A percentile compares a stretch with the other conserved stretches of the same genome.
Conservation (phyloP, 53 echinoderm and acorn worm species). For the Apostichopus leukothele region DNA sequence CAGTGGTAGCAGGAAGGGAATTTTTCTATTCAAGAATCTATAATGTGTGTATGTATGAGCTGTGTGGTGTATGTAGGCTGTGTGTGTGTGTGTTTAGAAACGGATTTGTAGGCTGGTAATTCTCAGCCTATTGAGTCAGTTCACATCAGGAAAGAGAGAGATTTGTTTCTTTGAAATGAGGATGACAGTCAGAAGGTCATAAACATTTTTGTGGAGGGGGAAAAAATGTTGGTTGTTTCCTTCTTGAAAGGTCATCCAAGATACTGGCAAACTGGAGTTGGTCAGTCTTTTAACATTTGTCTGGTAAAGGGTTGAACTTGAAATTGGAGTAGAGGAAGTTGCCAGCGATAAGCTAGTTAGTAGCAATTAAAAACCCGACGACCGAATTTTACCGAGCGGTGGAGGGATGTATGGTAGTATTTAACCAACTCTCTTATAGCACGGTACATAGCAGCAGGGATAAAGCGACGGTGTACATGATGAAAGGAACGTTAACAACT, state of each 20-base stretch:
- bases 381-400: no score
- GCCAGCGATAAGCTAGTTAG: no score
- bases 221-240: conserved; percentile 8
- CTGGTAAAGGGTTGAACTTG: no score
- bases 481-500: no score
- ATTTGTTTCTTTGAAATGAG: background rate
- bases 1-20: background rate
- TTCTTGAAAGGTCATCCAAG: background rate
- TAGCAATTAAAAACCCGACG: no score
- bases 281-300: no score
- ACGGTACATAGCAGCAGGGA: no score
- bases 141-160: background rate
- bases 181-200: background rate
- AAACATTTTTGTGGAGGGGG: conserved; percentile 3
- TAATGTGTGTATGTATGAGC: no score
- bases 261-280: background rate
- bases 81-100: background rate
- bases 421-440: no score
- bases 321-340: no score
- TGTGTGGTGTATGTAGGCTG: background rate
- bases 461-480: no score
- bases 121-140: background rate
- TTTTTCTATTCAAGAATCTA: background rate
- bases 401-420: no score
- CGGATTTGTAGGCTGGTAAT: background rate